Evolutionary conservation across 2,888 invertebrate species (phyloP).

Genomic region (Temnothorax unifasciatus): DNA sequence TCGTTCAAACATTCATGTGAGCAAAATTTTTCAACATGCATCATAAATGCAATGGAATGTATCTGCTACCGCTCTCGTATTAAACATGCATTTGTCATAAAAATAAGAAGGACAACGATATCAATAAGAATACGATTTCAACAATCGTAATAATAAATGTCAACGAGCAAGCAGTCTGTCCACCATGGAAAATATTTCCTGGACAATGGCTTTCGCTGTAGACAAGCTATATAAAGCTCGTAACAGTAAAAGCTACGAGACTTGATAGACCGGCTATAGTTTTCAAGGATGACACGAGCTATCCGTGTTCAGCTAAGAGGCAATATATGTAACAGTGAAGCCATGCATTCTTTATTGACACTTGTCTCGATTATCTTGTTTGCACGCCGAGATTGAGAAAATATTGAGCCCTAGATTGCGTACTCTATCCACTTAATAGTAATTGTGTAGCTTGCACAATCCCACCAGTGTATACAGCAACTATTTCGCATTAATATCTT

Average conservation of each 20-base stretch:
- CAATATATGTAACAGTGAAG: conserved; percentile 35
- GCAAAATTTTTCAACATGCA: conserved; percentile 31
- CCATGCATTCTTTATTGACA: conserved; percentile 40
- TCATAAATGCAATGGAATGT: conserved; percentile 27
- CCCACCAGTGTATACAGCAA: background rate
- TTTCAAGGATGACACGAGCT: conserved; percentile 71
- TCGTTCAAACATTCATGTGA: conserved; percentile 45
- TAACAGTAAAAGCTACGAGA: conserved; percentile 39
- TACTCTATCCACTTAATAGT: conserved; percentile 28
- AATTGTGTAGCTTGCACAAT: background rate
- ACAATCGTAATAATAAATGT: conserved; percentile 47
- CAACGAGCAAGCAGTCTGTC: background rate
- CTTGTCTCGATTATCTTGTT: conserved; percentile 47
- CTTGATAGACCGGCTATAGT: conserved; percentile 55
- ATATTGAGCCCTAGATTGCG: conserved; percentile 45
- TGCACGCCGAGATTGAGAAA: conserved; percentile 42
- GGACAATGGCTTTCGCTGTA: conserved; percentile 8
- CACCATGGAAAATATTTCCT: background rate
- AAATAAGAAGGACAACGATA: background rate
- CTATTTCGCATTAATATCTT: conserved; percentile 1
- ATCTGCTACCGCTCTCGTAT: background rate
- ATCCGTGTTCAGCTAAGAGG: conserved; percentile 66
- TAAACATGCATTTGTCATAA: background rate
- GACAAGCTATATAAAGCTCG: conserved; percentile 26
- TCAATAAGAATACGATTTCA: background rate